Evolutionary conservation across 2,797 vertebrate genomes (phyloP), one percentile per base, ranked within the genome.

Genomic region (Enteromius anoplus): DNA sequence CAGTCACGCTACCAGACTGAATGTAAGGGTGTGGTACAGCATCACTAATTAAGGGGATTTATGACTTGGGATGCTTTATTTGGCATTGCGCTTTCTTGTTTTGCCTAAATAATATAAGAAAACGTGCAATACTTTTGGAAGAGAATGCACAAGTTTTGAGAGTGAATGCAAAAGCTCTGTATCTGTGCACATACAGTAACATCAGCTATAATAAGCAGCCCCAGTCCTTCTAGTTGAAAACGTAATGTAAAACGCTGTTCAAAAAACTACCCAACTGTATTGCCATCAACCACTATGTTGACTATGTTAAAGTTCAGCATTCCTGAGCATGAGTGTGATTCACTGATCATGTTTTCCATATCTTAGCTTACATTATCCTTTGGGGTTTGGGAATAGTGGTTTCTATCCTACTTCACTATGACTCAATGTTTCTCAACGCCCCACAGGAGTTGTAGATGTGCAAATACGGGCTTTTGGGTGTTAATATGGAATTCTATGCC

Each of bases 21-120:
- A 49, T 82, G 60, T 21, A 49, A 34, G 71, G 34, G 79, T 29
- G 47, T 76, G 66, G 40, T 34, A 1, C 40, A 10, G 45, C 62
- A 62, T 70, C 51, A 81, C 70, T 78, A 78, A 75, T 83, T 80
- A 6, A 9, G 29, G 29, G 71, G 58, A 66, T 75, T 83, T 75
- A 29, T 78, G 70, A 55, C n/a, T 55, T 55, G 40, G 34, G 42
- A 65, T 75, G 17, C 69, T 60, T 81, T 55, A 23, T 82, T 79
- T 77, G 73, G 68, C 71, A 83, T 11, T 58, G 70, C 29, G 53
- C 70, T 76, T 58, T 23, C 11, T 47, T 5, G 14, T n/a, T 81
- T 19, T 8, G 34, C 7, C 8, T 45, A 45, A 26, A 26, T 26
- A 26, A 29, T 21, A 15, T 45, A 19, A 19, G 32, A 55, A 40